Percentiles rank a stretch among this genome's conserved stretches.
These are phyloP conservation scores for Marronus borbonicus DNA, from an alignment of 2,888 invertebrate genomes.

Conservation along the genomic window DNA sequence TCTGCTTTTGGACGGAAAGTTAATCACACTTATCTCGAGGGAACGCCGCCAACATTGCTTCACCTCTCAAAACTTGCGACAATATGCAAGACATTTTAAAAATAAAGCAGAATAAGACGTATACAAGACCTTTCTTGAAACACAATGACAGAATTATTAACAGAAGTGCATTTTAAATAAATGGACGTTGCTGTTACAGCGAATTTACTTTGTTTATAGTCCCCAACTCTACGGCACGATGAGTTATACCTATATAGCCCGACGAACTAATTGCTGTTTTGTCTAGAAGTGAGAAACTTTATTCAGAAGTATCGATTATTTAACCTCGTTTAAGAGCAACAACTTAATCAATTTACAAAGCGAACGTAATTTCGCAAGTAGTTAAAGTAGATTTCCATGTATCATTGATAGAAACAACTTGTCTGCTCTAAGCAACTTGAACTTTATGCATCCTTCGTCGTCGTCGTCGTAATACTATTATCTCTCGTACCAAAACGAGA, in stretches of 20 bases:
- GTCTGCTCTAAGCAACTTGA: slow-evolving; percentile 41
- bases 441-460: slow-evolving; percentile 37
- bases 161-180: too few species aligned
- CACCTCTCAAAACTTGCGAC: too few species aligned
- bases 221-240: slow-evolving; percentile 1
- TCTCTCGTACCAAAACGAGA: slow-evolving; percentile 20
- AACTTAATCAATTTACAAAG: slow-evolving; percentile 59
- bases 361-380: slow-evolving; percentile 59
- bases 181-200: too few species aligned
- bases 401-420: slow-evolving; percentile 57
- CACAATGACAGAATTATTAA: too few species aligned
- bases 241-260: slow-evolving; percentile 48
- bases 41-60: too few species aligned
- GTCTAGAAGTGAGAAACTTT: slow-evolving; percentile 47
- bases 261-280: slow-evolving; percentile 52
- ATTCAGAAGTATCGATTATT: slow-evolving; percentile 52
- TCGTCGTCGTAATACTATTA: slow-evolving; percentile 35
- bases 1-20: too few species aligned
- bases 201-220: slow-evolving; percentile 16
- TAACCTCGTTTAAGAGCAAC: slow-evolving; percentile 56
- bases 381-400: slow-evolving; percentile 62
- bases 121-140: too few species aligned
- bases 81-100: too few species aligned
- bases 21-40: too few species aligned
- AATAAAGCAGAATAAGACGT: too few species aligned